Evolutionary conservation across 2,113 vertebrate species (phyloP).

Genomic region (Caracal caracal): DNA sequence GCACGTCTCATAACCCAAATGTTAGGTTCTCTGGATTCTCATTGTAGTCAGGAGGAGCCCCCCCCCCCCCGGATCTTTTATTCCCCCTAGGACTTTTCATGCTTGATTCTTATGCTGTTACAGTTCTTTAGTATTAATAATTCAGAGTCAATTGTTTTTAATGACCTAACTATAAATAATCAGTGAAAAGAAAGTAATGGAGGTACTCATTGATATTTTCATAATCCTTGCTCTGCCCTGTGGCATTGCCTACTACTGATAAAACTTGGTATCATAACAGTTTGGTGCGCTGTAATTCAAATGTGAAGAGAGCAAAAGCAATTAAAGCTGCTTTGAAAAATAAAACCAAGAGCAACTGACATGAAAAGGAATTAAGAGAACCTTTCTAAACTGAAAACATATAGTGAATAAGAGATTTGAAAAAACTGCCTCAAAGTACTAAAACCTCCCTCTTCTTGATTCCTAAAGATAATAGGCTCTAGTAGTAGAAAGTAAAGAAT

Average conservation of each 20-base stretch:
- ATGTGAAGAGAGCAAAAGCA: neutral
- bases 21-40: neutral
- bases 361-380: neutral
- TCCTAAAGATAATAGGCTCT: neutral
- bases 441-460: neutral
- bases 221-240: slow-evolving; percentile 39
- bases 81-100: neutral
- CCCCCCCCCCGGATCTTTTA: neutral
- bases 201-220: slow-evolving; percentile 52
- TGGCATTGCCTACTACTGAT: slow-evolving; percentile 54
- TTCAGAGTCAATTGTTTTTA: slow-evolving; percentile 77
- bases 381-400: neutral
- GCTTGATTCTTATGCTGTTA: slow-evolving; percentile 48
- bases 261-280: slow-evolving; percentile 62
- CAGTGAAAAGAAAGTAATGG: slow-evolving; percentile 65
- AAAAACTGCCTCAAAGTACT: neutral
- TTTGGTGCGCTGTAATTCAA: neutral
- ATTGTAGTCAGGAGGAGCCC: neutral
- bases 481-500: neutral
- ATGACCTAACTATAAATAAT: slow-evolving; percentile 79
- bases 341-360: neutral
- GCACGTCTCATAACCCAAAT: accelerated
- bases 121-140: slow-evolving; percentile 71
- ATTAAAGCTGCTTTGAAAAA: slow-evolving; percentile 37
- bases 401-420: neutral